Percentiles rank a stretch among this genome's conserved stretches.
Evolutionary conservation across 2,113 vertebrate genomes (phyloP).

Genomic region (Mormyrus lacerda): DNA sequence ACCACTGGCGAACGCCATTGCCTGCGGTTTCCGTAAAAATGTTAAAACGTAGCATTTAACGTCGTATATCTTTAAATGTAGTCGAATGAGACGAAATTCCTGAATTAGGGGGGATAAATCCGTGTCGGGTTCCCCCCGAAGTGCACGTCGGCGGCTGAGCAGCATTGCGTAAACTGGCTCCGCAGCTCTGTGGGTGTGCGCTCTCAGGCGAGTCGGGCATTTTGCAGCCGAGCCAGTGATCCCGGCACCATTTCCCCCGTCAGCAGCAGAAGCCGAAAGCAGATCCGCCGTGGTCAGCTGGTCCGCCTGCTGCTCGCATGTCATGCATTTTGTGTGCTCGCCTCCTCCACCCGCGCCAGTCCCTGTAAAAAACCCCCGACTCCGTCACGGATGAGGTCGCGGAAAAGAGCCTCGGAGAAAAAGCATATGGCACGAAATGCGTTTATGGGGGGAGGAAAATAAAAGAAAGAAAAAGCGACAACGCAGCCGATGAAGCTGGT

Average conservation of each 20-base stretch:
- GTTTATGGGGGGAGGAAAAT: background rate
- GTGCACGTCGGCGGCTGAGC: constrained; percentile 22
- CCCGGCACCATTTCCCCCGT: constrained; percentile 56
- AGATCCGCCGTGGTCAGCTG: constrained; percentile 69
- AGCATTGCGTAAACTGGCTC: constrained; percentile 56
- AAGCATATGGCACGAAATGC: constrained; percentile 15
- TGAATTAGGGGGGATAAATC: background rate
- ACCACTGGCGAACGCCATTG: constrained; percentile 51
- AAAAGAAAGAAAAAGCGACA: constrained; percentile 15
- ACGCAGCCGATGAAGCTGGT: background rate
- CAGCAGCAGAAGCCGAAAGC: constrained; percentile 62
- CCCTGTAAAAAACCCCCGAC: constrained; percentile 50
- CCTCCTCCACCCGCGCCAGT: constrained; percentile 66
- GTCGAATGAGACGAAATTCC: background rate
- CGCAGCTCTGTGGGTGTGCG: constrained; percentile 49
- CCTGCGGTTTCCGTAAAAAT: constrained; percentile 15
- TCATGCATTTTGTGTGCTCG: constrained; percentile 48
- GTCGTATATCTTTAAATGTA: background rate
- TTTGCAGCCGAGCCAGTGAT: constrained; percentile 51
- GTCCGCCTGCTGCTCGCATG: constrained; percentile 65
- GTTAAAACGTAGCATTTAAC: background rate
- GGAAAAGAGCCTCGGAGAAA: constrained; percentile 44
- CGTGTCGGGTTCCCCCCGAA: background rate
- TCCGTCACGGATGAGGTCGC: constrained; percentile 50
- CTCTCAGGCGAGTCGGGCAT: constrained; percentile 60